Conservation (phyloP, 2,888 invertebrate species). For the Lacanobia wlatinum region DNA sequence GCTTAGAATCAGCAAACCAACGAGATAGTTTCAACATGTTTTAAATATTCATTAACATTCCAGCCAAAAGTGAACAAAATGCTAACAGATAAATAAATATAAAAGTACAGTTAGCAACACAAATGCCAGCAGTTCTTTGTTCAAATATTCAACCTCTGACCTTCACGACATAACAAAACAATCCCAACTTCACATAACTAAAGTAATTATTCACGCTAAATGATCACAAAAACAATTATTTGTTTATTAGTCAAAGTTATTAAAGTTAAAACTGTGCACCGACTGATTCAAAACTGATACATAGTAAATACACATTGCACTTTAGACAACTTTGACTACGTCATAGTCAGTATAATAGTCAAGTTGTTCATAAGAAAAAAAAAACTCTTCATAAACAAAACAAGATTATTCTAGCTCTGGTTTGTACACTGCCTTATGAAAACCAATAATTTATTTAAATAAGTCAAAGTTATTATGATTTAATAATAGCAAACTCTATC, state of each 20-base stretch:
- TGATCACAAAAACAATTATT: conserved; percentile 37
- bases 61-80: neutral
- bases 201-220: conserved; percentile 50
- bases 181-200: conserved; percentile 29
- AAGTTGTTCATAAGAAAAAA: no score
- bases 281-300: neutral
- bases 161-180: conserved; percentile 44
- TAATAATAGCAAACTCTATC: conserved; percentile 49
- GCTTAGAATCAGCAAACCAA: neutral
- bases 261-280: neutral
- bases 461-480: conserved; percentile 43
- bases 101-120: conserved; percentile 27
- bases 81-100: conserved; percentile 11
- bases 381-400: no score
- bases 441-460: conserved; percentile 34
- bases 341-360: neutral
- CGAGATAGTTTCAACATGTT: no score
- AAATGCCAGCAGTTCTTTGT: conserved; percentile 47
- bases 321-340: neutral
- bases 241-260: conserved; percentile 22
- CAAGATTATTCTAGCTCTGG: no score
- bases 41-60: conserved; percentile 13
- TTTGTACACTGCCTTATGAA: neutral
- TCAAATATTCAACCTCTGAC: conserved; percentile 45
- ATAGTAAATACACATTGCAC: neutral